phyloP scores from a whole-genome alignment of 2,113 vertebrate genomes.

The Seriola rivoliana region DNA sequence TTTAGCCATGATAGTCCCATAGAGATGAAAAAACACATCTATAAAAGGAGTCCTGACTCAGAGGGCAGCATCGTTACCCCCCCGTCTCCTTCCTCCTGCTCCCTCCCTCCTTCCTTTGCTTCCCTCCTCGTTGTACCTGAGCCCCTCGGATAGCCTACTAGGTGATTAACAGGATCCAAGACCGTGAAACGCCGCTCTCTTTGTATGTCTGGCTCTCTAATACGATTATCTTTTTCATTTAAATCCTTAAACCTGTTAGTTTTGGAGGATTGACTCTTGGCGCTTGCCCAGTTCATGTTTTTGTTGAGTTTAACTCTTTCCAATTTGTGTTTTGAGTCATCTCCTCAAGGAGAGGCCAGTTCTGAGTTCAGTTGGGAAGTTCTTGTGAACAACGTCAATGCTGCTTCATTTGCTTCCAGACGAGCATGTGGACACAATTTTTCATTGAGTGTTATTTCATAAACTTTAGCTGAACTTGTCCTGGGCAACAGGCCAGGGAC shows the following conservation, averaged over 20 bases:
- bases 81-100: neutral
- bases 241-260: slow-evolving; percentile 84
- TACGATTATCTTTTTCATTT: slow-evolving; percentile 83
- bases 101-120: neutral
- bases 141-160: slow-evolving; percentile 63
- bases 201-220: slow-evolving; percentile 77
- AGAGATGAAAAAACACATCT: slow-evolving; percentile 52
- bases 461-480: slow-evolving; percentile 38
- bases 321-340: slow-evolving; percentile 54
- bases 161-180: slow-evolving; percentile 77
- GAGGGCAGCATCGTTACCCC: slow-evolving; percentile 40
- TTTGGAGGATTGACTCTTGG: slow-evolving; percentile 82
- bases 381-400: slow-evolving; percentile 18
- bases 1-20: slow-evolving; percentile 43
- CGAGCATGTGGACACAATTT: neutral
- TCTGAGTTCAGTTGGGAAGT: slow-evolving; percentile 10
- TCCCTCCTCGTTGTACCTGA: slow-evolving; percentile 67
- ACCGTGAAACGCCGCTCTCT: slow-evolving; percentile 75
- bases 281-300: slow-evolving; percentile 76
- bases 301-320: slow-evolving; percentile 69
- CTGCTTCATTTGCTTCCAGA: slow-evolving; percentile 9
- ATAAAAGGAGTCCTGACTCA: slow-evolving; percentile 51
- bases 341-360: slow-evolving; percentile 40
- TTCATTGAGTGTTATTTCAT: slow-evolving; percentile 10
- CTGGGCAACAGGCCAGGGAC: slow-evolving; percentile 27